phyloP scores from a whole-genome alignment of 2,888 invertebrate species.

The Diabrotica balteata region DNA sequence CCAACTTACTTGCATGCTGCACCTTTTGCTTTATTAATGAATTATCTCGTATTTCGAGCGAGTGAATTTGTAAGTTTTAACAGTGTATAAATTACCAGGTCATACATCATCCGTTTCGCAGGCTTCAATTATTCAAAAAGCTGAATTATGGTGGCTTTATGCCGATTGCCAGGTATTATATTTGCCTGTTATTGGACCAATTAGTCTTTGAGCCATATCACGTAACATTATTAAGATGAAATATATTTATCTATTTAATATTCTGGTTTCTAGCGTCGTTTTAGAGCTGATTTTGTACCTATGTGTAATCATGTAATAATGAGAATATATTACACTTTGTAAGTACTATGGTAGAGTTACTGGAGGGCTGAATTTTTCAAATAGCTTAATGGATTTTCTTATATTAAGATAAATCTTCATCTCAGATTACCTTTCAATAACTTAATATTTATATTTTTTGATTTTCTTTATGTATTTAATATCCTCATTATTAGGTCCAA shows the following conservation, averaged over 20 bases:
- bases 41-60: constrained; percentile 1
- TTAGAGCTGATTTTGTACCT: too few species aligned
- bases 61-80: constrained; percentile 17
- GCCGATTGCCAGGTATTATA: constrained; percentile 13
- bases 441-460: too few species aligned
- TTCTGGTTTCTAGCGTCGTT: too few species aligned
- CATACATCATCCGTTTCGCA: constrained; percentile 6
- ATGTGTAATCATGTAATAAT: too few species aligned
- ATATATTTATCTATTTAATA: background rate
- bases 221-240: background rate
- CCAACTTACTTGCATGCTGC: background rate
- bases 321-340: too few species aligned
- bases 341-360: too few species aligned
- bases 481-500: too few species aligned
- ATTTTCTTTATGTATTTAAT: too few species aligned
- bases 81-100: constrained; percentile 17
- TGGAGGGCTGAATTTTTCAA: too few species aligned
- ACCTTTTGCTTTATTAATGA: constrained; percentile 6
- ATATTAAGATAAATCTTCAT: too few species aligned
- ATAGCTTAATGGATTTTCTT: too few species aligned
- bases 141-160: constrained; percentile 8
- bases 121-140: constrained; percentile 16
- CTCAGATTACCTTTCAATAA: too few species aligned
- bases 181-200: constrained; percentile 8
- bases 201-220: constrained; percentile 9